Conservation (phyloP, 2,797 vertebrate genomes). For the Smutsia temminckii region DNA sequence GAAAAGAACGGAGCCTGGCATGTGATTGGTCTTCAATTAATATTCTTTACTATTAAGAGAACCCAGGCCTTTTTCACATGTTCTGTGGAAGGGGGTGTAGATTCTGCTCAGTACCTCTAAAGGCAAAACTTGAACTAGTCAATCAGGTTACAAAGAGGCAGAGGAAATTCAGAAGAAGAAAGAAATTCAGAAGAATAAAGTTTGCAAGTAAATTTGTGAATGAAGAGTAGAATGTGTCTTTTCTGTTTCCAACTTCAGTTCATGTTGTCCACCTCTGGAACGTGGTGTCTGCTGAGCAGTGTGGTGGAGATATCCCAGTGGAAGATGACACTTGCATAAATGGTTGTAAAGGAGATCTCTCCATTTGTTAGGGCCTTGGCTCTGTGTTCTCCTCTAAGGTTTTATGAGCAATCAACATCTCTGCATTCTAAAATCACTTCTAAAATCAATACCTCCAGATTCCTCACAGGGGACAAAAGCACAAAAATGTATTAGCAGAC, state of each 20-base stretch:
- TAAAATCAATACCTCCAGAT: background rate
- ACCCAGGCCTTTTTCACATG: background rate
- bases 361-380: background rate
- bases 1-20: background rate
- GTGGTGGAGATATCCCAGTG: background rate
- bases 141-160: background rate
- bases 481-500: background rate
- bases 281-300: background rate
- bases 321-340: background rate
- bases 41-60: background rate
- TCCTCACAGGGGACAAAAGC: background rate
- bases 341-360: background rate
- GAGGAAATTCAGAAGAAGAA: background rate
- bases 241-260: constrained; percentile 14
- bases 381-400: background rate
- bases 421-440: background rate
- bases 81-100: background rate
- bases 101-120: background rate
- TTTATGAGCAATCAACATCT: background rate
- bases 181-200: background rate
- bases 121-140: background rate
- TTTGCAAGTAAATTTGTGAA: background rate
- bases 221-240: background rate
- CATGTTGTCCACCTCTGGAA: background rate
- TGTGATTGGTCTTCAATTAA: background rate